Base-by-base conservation (phyloP, 2,888 invertebrate genomes). In the Mamestra brassicae region DNA sequence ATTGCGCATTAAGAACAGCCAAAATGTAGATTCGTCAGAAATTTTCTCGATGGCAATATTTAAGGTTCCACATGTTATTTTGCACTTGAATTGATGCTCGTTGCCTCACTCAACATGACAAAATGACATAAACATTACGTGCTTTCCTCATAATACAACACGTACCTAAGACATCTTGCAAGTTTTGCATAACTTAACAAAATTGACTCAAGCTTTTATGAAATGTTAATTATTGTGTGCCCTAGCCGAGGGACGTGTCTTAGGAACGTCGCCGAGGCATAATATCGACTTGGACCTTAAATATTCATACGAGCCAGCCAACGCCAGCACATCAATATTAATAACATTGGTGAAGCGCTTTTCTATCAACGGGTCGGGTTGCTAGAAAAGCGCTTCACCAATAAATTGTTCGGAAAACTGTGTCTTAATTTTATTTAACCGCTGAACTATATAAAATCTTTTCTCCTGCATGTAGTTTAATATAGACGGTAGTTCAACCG, bases 241-340 rank as follows among this genome's bases (percentile, higher is more conserved):
- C 83, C 82, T 83, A 78, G 81, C 64, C 61, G 70, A 82, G 81
- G 54, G 80, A 89, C 88, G 85, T 89, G 84, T 85, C 87, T 87
- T 87, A 90, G 89, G 90, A 90, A 90, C 88, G 89, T 86, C 82
- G 84, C 70, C 55, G 45, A 74, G 88, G 89, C 89, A 89, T 89
- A 88, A 89, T 90, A 92, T 92, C 88, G 90, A 91, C 88, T 88
- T 86, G 86, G 83, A 87, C 85, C 84, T 93, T 93, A 92, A 94
- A 93, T 93, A 94, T 94, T 94, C 93, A 94, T 92, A 90, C 85
- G 87, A 89, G 88, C 87, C 89, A 89, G 90, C 89, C 89, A 90
- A 87, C 91, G 89, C 86, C 83, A 85, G 83, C 84, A 87, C 89
- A 93, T 95, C 91, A 94, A 94, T 94, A 94, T 94, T 93, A 92